phyloP scores from a whole-genome alignment of 2,888 invertebrate genomes.

The Muscina levida region DNA sequence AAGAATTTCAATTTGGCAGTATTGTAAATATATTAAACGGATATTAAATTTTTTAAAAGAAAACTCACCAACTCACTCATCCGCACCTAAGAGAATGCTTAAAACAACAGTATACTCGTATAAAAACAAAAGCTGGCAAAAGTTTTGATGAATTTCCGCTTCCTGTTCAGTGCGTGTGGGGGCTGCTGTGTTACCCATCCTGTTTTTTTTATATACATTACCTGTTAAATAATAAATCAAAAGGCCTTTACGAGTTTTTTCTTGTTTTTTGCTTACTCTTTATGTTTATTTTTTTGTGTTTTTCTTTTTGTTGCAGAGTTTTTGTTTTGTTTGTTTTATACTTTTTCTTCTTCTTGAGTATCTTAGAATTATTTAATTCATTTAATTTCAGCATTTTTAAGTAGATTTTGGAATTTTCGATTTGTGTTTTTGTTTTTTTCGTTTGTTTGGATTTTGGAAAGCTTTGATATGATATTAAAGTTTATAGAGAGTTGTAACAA shows the following conservation, averaged over 20 bases:
- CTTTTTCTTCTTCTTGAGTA: constrained; percentile 16
- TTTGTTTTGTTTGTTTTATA: constrained; percentile 23
- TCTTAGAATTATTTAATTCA: constrained; percentile 35
- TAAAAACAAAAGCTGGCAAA: neutral
- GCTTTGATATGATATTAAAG: constrained; percentile 63
- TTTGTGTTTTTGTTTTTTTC: constrained; percentile 6
- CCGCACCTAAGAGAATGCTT: no score
- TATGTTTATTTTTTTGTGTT: constrained; percentile 6
- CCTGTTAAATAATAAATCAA: constrained; percentile 33
- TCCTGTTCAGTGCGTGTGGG: neutral
- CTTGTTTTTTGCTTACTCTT: neutral
- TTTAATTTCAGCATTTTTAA: constrained; percentile 54
- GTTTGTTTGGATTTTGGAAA: constrained; percentile 43
- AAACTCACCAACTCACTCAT: no score
- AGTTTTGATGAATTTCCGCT: constrained; percentile 4
- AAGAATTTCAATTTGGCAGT: no score
- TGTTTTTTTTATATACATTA: neutral
- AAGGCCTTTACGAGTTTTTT: constrained; percentile 12
- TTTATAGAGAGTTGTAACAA: constrained; percentile 52
- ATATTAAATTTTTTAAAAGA: no score
- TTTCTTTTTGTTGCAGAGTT: neutral
- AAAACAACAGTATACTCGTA: no score
- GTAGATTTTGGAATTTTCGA: constrained; percentile 44
- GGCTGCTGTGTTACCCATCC: neutral
- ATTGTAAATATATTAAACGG: no score